Evolutionary conservation across 2,113 vertebrate species (phyloP).

Genomic region (Chamaetylas fuelleborni): DNA sequence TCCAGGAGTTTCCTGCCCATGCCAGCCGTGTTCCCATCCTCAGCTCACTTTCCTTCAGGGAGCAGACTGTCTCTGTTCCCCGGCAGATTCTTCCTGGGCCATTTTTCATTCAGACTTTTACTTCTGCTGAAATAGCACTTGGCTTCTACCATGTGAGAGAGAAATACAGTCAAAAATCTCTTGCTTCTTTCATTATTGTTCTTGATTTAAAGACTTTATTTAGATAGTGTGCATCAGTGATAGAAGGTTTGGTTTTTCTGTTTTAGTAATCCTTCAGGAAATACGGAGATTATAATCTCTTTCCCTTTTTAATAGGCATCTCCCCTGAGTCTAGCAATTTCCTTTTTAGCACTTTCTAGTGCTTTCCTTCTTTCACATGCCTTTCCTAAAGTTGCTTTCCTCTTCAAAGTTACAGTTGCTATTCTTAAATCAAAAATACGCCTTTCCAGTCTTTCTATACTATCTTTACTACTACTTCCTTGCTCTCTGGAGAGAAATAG

Average conservation of each 20-base stretch:
- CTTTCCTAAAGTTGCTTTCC: not conserved
- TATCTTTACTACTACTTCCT: not conserved
- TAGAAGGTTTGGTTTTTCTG: not conserved
- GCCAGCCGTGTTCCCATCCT: not conserved
- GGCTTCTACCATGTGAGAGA: not conserved
- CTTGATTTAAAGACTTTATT: not conserved
- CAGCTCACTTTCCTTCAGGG: not conserved
- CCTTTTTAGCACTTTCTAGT: not conserved
- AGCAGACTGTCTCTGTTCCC: not conserved
- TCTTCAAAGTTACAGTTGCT: not conserved
- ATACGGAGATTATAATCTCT: not conserved
- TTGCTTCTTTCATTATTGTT: not conserved
- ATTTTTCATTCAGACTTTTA: not conserved
- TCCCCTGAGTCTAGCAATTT: not conserved
- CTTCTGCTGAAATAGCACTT: not conserved
- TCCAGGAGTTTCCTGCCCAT: not conserved
- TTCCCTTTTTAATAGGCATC: not conserved
- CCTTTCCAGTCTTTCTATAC: not conserved
- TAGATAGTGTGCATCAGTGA: not conserved
- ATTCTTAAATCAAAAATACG: not conserved
- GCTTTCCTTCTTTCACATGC: not conserved
- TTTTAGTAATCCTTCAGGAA: not conserved
- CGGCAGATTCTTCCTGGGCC: not conserved
- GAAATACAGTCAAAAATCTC: not conserved
- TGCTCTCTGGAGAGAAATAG: not conserved